phyloP scores from a whole-genome alignment of 1,140 invertebrate genomes.

The Gonioctena quinquepunctata region DNA sequence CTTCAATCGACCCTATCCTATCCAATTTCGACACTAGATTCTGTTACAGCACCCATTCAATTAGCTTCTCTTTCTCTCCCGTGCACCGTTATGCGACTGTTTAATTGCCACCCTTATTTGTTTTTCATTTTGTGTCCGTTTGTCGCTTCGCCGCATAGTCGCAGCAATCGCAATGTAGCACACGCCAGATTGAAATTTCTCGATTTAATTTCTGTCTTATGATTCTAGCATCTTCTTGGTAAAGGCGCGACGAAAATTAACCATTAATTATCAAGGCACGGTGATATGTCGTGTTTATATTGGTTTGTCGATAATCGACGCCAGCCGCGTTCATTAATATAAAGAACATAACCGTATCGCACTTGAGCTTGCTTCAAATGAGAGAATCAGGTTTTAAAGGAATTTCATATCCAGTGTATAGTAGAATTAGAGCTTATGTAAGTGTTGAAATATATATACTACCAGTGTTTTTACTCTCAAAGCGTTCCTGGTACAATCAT shows the following conservation, averaged over 20 bases:
- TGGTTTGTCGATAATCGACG: not conserved
- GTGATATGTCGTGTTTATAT: slow-evolving; percentile 16
- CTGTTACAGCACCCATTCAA: not conserved
- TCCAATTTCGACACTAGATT: not conserved
- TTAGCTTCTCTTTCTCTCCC: not conserved
- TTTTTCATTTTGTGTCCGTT: not conserved
- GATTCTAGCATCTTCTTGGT: not conserved
- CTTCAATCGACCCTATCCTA: too few relatives aligned
- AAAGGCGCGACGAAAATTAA: slow-evolving; percentile 25
- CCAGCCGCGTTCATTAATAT: not conserved
- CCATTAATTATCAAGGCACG: slow-evolving; percentile 24
- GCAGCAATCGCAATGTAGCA: not conserved
- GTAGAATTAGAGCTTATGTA: too few relatives aligned
- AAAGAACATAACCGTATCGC: not conserved
- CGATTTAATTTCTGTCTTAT: not conserved
- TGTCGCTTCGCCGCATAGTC: not conserved
- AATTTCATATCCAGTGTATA: too few relatives aligned
- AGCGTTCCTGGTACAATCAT: too few relatives aligned
- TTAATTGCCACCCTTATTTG: not conserved
- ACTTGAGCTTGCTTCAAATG: too few relatives aligned
- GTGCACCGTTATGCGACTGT: not conserved
- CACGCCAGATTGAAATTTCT: not conserved
- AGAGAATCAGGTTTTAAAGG: too few relatives aligned
- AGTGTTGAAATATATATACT: too few relatives aligned
- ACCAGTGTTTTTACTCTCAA: too few relatives aligned